A percentile compares a stretch with the other conserved stretches of the same genome.
Conservation (phyloP, 2,888 invertebrate genomes). For the Oscheius sp. region DNA sequence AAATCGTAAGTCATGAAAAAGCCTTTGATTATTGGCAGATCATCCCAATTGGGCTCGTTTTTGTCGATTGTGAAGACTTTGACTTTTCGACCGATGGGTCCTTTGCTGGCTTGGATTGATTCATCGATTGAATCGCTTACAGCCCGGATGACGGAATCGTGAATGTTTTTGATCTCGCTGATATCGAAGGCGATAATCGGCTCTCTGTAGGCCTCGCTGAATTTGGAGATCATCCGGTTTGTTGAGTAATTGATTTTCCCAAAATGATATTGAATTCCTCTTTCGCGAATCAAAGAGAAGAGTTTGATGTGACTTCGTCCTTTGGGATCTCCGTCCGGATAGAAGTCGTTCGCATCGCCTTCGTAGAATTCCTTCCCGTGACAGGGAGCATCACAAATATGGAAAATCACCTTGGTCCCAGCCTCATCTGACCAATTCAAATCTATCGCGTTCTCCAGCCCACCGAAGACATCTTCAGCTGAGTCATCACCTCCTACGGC, state of each 20-base stretch:
- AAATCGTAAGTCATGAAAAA: not conserved
- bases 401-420: constrained; percentile 34
- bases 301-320: constrained; percentile 10
- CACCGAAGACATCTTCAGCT: constrained; percentile 35
- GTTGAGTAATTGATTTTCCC: constrained; percentile 30
- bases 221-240: constrained; percentile 30
- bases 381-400: constrained; percentile 32
- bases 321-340: constrained; percentile 32
- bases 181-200: constrained; percentile 30
- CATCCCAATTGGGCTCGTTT: not conserved
- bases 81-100: not conserved
- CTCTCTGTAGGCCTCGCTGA: constrained; percentile 29
- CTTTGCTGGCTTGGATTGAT: constrained; percentile 1
- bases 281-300: not conserved
- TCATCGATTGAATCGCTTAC: constrained; percentile 14
- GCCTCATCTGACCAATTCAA: constrained; percentile 27
- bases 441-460: constrained; percentile 19
- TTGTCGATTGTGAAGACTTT: not conserved
- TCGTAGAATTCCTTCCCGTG: constrained; percentile 23
- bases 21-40: not conserved
- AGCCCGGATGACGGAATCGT: constrained; percentile 22
- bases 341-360: not conserved
- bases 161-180: constrained; percentile 21
- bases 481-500: constrained; percentile 25
- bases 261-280: constrained; percentile 34